Percentiles rank a stretch among this genome's conserved stretches.
Evolutionary conservation across 1,140 invertebrate genomes (phyloP).

Genomic region (Penaeus japonicus): DNA sequence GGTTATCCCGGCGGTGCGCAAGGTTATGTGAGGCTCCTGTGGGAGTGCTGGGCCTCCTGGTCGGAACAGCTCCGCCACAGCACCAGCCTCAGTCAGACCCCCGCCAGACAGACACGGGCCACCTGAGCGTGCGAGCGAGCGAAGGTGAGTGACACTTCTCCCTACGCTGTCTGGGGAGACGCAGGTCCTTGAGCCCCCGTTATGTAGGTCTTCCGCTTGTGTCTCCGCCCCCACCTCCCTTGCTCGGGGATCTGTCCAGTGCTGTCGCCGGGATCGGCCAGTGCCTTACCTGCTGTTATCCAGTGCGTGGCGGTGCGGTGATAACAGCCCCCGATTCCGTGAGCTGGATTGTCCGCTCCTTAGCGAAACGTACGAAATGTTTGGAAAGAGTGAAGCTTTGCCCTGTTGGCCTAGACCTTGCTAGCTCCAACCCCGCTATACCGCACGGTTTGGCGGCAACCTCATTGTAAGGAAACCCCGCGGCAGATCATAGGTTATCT

Average conservation of each 20-base stretch:
- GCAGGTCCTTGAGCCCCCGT: conserved; percentile 48
- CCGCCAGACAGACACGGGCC: conserved; percentile 52
- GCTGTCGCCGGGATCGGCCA: background rate
- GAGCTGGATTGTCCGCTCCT: conserved; percentile 14
- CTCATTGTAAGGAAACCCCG: conserved; percentile 33
- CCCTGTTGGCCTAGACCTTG: conserved; percentile 54
- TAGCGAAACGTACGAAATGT: conserved; percentile 37
- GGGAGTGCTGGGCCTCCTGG: conserved; percentile 4
- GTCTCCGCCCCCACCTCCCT: background rate
- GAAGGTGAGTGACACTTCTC: conserved; percentile 55
- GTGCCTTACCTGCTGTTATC: background rate
- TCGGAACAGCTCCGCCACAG: conserved; percentile 14
- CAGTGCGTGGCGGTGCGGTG: background rate
- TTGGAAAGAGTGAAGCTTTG: conserved; percentile 34
- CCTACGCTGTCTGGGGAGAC: conserved; percentile 44
- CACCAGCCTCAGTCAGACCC: conserved; percentile 41
- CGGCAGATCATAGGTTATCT: conserved; percentile 16
- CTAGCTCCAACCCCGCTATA: conserved; percentile 49
- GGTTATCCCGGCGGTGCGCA: background rate
- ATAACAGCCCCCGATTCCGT: too few relatives aligned
- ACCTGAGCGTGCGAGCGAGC: conserved; percentile 47
- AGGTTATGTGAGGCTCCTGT: conserved; percentile 6
- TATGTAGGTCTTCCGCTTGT: conserved; percentile 50
- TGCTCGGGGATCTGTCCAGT: conserved; percentile 22
- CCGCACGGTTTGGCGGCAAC: conserved; percentile 30